These are phyloP conservation scores for Drosophila fuyamai DNA, from an alignment of 1,140 invertebrate species.

Conservation along the genomic window DNA sequence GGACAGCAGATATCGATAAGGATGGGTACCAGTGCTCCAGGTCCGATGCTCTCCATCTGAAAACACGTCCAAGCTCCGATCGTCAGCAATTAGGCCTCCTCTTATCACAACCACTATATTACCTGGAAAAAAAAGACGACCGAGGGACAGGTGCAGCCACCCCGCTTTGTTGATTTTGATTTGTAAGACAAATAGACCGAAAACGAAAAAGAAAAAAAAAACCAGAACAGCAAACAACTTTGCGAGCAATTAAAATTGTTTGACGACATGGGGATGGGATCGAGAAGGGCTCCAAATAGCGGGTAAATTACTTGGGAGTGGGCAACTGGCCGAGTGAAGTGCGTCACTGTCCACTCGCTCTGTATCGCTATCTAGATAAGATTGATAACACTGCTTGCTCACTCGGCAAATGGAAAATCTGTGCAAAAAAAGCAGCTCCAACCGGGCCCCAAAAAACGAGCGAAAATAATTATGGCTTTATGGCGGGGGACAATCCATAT, in stretches of 20 bases:
- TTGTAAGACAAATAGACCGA: conserved; percentile 73
- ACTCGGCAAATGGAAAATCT: conserved; percentile 61
- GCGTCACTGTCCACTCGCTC: conserved; percentile 69
- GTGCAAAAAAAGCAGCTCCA: conserved; percentile 52
- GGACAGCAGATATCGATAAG: conserved; percentile 40
- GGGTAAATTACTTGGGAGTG: neutral
- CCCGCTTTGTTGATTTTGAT: conserved; percentile 62
- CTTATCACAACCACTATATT: conserved; percentile 23
- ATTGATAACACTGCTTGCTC: conserved; percentile 56
- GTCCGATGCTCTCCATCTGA: conserved; percentile 15
- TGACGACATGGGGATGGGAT: conserved; percentile 42
- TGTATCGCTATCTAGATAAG: conserved; percentile 71
- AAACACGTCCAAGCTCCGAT: conserved; percentile 36
- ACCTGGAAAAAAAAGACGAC: conserved; percentile 29
- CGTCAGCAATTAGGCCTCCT: conserved; percentile 40
- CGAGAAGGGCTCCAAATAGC: neutral
- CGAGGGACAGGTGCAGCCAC: neutral
- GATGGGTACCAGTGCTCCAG: neutral
- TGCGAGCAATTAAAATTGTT: conserved; percentile 80
- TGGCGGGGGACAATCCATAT: conserved; percentile 54
- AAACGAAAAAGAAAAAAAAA: conserved; percentile 39
- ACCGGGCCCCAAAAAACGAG: conserved; percentile 16
- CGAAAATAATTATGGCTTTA: conserved; percentile 49
- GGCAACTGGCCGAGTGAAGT: conserved; percentile 60
- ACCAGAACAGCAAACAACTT: conserved; percentile 74